phyloP scores from a whole-genome alignment of 2,797 vertebrate genomes.

The Anabacerthia variegaticeps region DNA sequence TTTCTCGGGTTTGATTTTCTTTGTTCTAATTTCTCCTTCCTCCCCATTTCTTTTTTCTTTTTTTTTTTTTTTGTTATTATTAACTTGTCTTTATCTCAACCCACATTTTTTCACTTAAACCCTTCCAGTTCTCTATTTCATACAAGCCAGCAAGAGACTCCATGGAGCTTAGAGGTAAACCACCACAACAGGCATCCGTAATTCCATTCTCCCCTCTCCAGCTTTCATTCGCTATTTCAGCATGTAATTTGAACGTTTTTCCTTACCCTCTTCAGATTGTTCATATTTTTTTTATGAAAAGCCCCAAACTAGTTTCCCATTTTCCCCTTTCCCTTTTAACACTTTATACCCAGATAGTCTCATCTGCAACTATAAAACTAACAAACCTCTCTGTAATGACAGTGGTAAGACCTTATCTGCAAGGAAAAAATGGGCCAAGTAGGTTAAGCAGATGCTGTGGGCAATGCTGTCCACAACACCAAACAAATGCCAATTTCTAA shows the following conservation, averaged over 20 bases:
- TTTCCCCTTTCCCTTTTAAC: neutral
- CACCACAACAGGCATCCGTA: neutral
- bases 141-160: neutral
- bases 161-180: neutral
- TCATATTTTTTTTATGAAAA: neutral
- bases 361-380: neutral
- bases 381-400: neutral
- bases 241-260: neutral
- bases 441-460: neutral
- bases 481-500: neutral
- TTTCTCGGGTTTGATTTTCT: neutral
- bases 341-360: neutral
- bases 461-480: neutral
- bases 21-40: accelerated
- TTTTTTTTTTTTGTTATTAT: neutral
- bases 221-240: neutral
- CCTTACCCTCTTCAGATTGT: neutral
- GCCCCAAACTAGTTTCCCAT: accelerated
- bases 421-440: neutral
- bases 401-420: neutral
- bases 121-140: neutral
- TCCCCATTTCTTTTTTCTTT: accelerated
- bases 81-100: neutral
- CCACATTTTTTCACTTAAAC: neutral
- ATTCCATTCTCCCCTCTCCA: neutral